phyloP scores from a whole-genome alignment of 1,140 invertebrate species.

The Plectrocnemia conspersa region DNA sequence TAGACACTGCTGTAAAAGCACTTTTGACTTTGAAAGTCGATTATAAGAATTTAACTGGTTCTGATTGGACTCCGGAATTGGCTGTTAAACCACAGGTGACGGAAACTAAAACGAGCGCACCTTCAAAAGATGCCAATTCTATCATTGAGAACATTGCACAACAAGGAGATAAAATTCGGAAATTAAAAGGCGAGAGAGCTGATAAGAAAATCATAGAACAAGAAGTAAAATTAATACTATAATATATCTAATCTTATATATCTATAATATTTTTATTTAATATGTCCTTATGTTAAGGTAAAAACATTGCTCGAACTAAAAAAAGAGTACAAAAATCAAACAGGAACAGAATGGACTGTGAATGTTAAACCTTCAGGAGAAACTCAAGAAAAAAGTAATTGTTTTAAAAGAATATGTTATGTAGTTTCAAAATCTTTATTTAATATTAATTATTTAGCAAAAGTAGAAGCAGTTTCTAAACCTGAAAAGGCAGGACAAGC shows the following conservation, averaged over 20 bases:
- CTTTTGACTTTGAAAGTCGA: slow-evolving; percentile 66
- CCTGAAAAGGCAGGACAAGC: slow-evolving; percentile 25
- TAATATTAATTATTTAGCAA: not conserved
- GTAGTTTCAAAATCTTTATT: not conserved
- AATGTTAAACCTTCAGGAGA: slow-evolving; percentile 46
- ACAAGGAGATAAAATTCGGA: slow-evolving; percentile 67
- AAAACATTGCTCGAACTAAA: slow-evolving; percentile 64
- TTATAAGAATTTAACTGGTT: slow-evolving; percentile 61
- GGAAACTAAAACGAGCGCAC: slow-evolving; percentile 16
- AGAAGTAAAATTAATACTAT: slow-evolving; percentile 28
- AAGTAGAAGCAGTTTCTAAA: slow-evolving; percentile 8
- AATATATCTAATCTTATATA: slow-evolving; percentile 1
- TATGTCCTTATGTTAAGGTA: slow-evolving; percentile 40
- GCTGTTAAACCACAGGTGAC: slow-evolving; percentile 19
- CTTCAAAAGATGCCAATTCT: slow-evolving; percentile 19
- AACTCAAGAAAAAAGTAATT: slow-evolving; percentile 54
- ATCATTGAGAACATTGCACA: slow-evolving; percentile 46
- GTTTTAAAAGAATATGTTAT: not conserved
- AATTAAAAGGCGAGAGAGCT: slow-evolving; percentile 62
- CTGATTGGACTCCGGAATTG: slow-evolving; percentile 61
- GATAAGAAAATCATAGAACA: slow-evolving; percentile 54
- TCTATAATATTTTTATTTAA: slow-evolving; percentile 1
- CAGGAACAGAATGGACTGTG: slow-evolving; percentile 62
- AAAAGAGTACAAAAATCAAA: slow-evolving; percentile 58
- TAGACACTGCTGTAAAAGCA: too few relatives aligned